These are phyloP conservation scores for Drosophila arizonae DNA, from an alignment of 1,140 invertebrate genomes.

Conservation along the genomic window DNA sequence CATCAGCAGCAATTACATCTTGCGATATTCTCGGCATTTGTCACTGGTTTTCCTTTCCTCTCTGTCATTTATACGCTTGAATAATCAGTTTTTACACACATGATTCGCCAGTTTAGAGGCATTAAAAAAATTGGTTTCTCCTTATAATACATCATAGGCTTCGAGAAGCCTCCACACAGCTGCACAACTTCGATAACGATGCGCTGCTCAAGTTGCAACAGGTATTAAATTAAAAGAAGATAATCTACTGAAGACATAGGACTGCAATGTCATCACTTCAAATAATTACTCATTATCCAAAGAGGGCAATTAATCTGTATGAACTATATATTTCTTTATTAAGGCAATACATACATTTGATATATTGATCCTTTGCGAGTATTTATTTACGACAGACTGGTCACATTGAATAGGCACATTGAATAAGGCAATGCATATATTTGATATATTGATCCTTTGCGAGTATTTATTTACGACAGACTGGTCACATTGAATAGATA, in stretches of 20 bases:
- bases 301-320: not conserved
- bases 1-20: slow-evolving; percentile 59
- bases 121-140: slow-evolving; percentile 46
- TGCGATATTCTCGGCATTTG: slow-evolving; percentile 53
- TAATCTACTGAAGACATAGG: not conserved
- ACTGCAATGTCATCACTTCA: not conserved
- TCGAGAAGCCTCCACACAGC: slow-evolving; percentile 14
- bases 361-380: too few relatives aligned
- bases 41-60: slow-evolving; percentile 28
- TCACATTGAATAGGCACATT: too few relatives aligned
- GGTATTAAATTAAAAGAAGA: slow-evolving; percentile 4
- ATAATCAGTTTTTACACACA: slow-evolving; percentile 46
- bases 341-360: too few relatives aligned
- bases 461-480: too few relatives aligned
- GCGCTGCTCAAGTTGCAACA: slow-evolving; percentile 11
- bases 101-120: slow-evolving; percentile 24
- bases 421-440: too few relatives aligned
- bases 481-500: too few relatives aligned
- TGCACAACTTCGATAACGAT: slow-evolving; percentile 31
- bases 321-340: not conserved
- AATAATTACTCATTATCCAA: not conserved
- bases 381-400: too few relatives aligned
- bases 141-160: slow-evolving; percentile 42
- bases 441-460: too few relatives aligned
- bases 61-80: slow-evolving; percentile 68